Base-by-base conservation (phyloP, 2,113 vertebrate species). In the Cynopterus brachyotis region DNA sequence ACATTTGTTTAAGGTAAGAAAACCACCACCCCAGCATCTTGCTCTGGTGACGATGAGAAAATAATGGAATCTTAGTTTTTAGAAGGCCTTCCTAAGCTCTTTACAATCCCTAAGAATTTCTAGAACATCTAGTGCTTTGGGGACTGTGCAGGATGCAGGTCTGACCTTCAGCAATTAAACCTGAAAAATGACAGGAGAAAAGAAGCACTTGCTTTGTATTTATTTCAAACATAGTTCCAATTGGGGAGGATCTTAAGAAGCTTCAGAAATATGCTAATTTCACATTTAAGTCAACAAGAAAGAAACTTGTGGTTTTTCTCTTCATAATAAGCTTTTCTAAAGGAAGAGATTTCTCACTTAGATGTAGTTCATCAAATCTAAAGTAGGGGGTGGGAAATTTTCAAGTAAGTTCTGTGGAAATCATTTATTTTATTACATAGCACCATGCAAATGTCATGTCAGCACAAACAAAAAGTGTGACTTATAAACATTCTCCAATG, bases 261-360 rank as follows among this genome's bases (percentile, higher is more conserved):
- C 9, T 87, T 89, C 50, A 69, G 26, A 72, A 81, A 89, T 94
- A 66, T 60, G 45, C 82, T 97, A 73, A 81, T 79, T 91, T 81
- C 72, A 94, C 40, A 85, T 85, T 70, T 53, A 91, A 24, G 35
- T 93, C 79, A 91, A 91, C 28, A 84, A 45, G 76, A 81, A 93
- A 78, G 47, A 75, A 87, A 26, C 15, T 35, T 32, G 57, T 72
- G 53, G 0, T 37, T 88, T 89, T 93, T 64, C n/a, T 89, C 45
- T 91, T 82, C 53, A 30, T 88, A 75, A 87, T 50, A 93, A 88
- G 72, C 22, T 88, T 95, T 94, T 80, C 75, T 75, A 91, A 93
- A 60, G 69, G 59, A 93, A 79, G 30, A 83, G 28, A 67, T 80
- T 75, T 93, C 40, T 76, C 53, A 59, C 37, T 83, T 84, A 75